These are phyloP conservation scores for Tragelaphus strepsiceros DNA, from an alignment of 2,113 vertebrate species.

Conservation along the genomic window DNA sequence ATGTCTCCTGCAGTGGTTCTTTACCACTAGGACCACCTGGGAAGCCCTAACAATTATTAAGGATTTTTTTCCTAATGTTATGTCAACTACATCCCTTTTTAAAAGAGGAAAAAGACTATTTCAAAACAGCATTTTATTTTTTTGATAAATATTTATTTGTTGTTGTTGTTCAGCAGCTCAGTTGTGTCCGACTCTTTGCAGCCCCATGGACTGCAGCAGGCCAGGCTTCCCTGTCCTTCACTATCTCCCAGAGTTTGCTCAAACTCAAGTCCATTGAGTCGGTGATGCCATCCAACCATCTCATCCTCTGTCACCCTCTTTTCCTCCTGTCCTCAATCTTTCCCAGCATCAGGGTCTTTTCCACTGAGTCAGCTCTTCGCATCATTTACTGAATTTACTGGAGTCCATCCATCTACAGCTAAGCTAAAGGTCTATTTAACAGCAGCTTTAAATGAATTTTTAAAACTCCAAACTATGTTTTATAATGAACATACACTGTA, in stretches of 20 bases:
- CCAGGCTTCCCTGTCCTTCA: neutral
- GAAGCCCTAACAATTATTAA: neutral
- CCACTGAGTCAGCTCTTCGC: neutral
- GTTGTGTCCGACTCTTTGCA: neutral
- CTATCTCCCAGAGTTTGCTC: neutral
- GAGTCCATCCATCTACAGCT: neutral
- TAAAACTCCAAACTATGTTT: neutral
- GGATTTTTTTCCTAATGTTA: neutral
- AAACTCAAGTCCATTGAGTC: neutral
- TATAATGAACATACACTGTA: neutral
- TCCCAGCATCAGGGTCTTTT: neutral
- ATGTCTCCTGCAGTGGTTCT: neutral
- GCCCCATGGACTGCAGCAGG: neutral
- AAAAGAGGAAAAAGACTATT: neutral
- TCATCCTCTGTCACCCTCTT: neutral
- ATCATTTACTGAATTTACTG: neutral
- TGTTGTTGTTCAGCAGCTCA: neutral
- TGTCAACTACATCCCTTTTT: neutral
- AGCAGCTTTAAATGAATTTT: neutral
- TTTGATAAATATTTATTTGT: neutral
- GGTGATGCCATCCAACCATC: neutral
- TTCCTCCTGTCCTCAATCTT: neutral
- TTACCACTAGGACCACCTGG: neutral
- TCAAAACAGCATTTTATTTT: neutral
- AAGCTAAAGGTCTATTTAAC: constrained; percentile 1